Percentiles rank a stretch among this genome's conserved stretches.
Conservation (phyloP, 2,113 vertebrate species). For the Antennarius striatus region DNA sequence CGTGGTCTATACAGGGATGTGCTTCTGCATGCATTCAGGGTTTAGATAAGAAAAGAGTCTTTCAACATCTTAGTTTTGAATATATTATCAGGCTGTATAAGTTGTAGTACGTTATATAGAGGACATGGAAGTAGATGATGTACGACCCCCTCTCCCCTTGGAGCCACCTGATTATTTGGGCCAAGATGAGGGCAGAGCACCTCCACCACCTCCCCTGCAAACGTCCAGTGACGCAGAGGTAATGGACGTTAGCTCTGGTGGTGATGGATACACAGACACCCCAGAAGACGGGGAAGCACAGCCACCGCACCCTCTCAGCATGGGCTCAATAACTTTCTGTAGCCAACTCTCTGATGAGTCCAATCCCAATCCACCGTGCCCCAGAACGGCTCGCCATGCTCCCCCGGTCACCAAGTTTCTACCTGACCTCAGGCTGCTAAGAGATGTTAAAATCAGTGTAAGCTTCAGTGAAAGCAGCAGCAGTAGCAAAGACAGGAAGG, state of each 20-base stretch:
- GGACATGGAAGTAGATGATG: constrained; percentile 89
- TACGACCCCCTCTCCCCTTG: constrained; percentile 91
- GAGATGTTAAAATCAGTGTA: constrained; percentile 96
- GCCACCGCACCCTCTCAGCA: constrained; percentile 85
- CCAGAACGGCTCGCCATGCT: constrained; percentile 95
- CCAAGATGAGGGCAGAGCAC: constrained; percentile 87
- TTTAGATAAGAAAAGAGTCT: constrained; percentile 53
- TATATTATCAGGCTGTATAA: constrained; percentile 19
- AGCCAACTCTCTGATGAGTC: constrained; percentile 83
- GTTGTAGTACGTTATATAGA: constrained; percentile 57
- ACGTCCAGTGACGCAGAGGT: constrained; percentile 99
- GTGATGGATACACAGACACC: constrained; percentile 99
- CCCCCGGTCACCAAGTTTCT: constrained; percentile 91
- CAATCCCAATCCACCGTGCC: constrained; percentile 83
- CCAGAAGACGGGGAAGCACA: constrained; percentile 86
- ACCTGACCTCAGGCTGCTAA: constrained; percentile 95
- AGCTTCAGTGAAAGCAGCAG: constrained; percentile 94
- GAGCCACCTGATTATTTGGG: constrained; percentile 87
- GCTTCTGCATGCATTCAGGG: constrained; percentile 83
- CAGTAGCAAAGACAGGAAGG: constrained; percentile 95
- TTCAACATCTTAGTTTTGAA: constrained; percentile 28
- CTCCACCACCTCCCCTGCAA: constrained; percentile 99
- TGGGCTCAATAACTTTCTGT: constrained; percentile 88
- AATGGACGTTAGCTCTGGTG: constrained; percentile 99
- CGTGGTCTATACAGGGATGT: constrained; percentile 78